Base-by-base conservation (phyloP, 2,888 invertebrate species). In the Lucinisca nassula region DNA sequence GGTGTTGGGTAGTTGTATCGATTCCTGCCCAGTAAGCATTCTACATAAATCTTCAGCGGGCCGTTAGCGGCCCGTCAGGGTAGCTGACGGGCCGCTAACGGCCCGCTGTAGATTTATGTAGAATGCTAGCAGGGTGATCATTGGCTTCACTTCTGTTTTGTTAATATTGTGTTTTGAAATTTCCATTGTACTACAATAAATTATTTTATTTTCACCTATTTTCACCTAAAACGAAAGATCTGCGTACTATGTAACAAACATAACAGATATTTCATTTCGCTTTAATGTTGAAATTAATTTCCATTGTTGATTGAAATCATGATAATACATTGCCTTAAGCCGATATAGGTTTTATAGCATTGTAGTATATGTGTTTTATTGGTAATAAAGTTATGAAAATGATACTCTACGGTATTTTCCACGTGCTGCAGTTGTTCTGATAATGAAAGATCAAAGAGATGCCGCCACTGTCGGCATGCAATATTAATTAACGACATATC, bases 371-470 rank as follows among this genome's bases (percentile, higher is more conserved):
- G n/a, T 55, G 55, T n/a, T 84, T 88, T 82, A 84, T 82, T 61
- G 79, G 82, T 82, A 79, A 88, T 88, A 74, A 88, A 84, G 82
- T 81, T 88, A 84, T 88, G 75, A 88, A 88, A 82, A 84, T 88
- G 49, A 77, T 85, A 70, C 81, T 81, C 85, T 21, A 17, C 30
- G 85, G 77, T 78, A 72, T 45, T 55, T 77, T 49, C 30, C 30
- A 30, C 73, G 40, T 84, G 84, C 79, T 76, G 55, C 21, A n/a
- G 12, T 55, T 21, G 55, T 55, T 8, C 55, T 55, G 55, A 55
- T 72, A 58, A 14, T 37, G n/a, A 0, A n/a, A 82, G 84, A 88
- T 88, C 87, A 88, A 88, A 88, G 82, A 55, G n/a, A 17, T n/a
- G n/a, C 55, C 55, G 55, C 55, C 55, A 17, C 55, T 21, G 55